phyloP scores from a whole-genome alignment of 2,888 invertebrate species.

The Trichogramma evanescens region DNA sequence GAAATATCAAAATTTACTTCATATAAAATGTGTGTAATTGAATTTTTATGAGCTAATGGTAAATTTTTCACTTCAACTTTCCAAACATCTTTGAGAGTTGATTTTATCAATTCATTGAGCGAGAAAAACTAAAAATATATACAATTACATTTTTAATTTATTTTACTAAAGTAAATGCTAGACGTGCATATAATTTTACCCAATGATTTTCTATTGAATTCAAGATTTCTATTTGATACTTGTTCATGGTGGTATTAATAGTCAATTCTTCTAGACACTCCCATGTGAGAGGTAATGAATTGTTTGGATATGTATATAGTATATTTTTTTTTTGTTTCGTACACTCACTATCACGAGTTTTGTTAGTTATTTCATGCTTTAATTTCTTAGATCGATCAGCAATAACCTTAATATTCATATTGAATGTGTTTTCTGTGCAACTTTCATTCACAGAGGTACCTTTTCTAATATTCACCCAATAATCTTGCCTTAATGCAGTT shows the following conservation, averaged over 20 bases:
- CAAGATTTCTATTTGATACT: background rate
- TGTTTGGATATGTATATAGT: background rate
- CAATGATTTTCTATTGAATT: too few relatives aligned
- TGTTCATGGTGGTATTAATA: background rate
- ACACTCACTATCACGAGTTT: background rate
- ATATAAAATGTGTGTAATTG: too few relatives aligned
- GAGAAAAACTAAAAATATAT: too few relatives aligned
- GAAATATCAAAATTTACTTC: too few relatives aligned
- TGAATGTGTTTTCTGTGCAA: background rate
- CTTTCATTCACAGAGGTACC: background rate
- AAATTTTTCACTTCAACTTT: too few relatives aligned
- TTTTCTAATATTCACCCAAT: background rate
- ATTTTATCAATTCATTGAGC: too few relatives aligned
- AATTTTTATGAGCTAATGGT: too few relatives aligned
- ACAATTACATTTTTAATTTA: too few relatives aligned
- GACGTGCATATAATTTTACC: too few relatives aligned
- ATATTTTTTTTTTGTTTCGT: background rate
- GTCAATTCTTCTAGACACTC: background rate
- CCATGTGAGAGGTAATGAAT: background rate
- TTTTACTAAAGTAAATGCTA: too few relatives aligned
- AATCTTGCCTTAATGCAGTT: background rate
- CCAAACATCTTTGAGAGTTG: too few relatives aligned
- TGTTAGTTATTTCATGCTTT: background rate
- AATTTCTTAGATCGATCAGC: background rate
- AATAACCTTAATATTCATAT: background rate